Evolutionary conservation across 2,113 vertebrate genomes (phyloP).

Genomic region (Stictonetta naevosa): DNA sequence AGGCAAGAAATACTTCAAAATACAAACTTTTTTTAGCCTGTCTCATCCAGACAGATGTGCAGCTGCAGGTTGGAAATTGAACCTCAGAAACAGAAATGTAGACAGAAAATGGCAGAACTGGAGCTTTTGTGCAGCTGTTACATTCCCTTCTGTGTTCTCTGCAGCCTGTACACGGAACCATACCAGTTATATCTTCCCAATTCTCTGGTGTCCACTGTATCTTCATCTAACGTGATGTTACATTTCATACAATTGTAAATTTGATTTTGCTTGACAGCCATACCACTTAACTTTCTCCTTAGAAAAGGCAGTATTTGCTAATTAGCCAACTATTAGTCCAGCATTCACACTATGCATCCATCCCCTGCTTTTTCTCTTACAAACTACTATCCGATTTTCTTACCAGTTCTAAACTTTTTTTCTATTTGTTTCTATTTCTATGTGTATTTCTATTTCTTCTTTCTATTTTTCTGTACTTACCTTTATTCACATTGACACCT

Average conservation of each 20-base stretch:
- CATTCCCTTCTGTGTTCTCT: fast-evolving
- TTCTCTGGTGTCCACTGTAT: background rate
- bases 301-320: background rate
- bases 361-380: background rate
- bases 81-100: fast-evolving
- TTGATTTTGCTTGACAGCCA: background rate
- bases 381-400: background rate
- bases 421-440: no score
- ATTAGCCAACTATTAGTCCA: background rate
- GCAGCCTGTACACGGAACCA: fast-evolving
- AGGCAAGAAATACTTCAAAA: background rate
- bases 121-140: background rate
- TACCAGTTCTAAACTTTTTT: no score
- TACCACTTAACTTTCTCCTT: background rate
- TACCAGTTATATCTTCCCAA: fast-evolving
- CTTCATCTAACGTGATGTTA: background rate
- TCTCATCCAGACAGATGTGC: background rate
- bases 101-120: fast-evolving
- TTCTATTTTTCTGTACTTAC: background rate
- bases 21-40: background rate
- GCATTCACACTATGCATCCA: background rate
- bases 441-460: no score
- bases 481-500: fast-evolving
- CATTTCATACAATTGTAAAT: background rate
- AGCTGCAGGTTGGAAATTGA: background rate